Percentiles rank a stretch among this genome's conserved stretches.
Conservation (phyloP, 2,888 invertebrate species). For the Luffia ferchaultella region DNA sequence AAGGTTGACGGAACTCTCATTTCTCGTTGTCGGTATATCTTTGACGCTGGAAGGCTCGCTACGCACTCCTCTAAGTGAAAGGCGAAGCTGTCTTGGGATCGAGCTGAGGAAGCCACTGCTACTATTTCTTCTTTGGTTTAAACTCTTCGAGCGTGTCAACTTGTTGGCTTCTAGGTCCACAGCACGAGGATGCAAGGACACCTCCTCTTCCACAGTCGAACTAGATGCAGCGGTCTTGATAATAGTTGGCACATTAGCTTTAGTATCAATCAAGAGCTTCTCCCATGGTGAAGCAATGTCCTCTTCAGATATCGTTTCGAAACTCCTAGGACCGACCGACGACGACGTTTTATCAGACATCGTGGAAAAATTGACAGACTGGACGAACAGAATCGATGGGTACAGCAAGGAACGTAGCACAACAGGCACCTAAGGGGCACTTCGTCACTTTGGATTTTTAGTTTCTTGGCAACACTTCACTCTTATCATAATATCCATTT, state of each 20-base stretch:
- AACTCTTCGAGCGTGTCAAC: slow-evolving; percentile 54
- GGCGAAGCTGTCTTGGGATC: slow-evolving; percentile 58
- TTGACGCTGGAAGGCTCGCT: slow-evolving; percentile 60
- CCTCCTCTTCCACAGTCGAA: slow-evolving; percentile 45
- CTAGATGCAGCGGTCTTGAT: slow-evolving; percentile 54
- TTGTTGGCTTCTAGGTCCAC: slow-evolving; percentile 44
- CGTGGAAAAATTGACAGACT: slow-evolving; percentile 23
- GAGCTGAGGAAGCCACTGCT: slow-evolving; percentile 60
- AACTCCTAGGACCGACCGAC: slow-evolving; percentile 57
- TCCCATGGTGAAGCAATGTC: slow-evolving; percentile 51
- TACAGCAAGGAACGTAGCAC: slow-evolving; percentile 56
- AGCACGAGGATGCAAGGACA: slow-evolving; percentile 32
- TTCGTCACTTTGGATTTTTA: slow-evolving; percentile 66
- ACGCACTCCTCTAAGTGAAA: slow-evolving; percentile 57
- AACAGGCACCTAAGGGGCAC: slow-evolving; percentile 58
- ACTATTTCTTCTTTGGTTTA: slow-evolving; percentile 55
- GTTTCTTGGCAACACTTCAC: slow-evolving; percentile 67
- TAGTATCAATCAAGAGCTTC: slow-evolving; percentile 52
- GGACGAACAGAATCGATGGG: slow-evolving; percentile 22
- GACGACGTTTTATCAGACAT: slow-evolving; percentile 61
- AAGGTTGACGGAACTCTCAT: slow-evolving; percentile 58
- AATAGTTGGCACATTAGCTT: slow-evolving; percentile 51
- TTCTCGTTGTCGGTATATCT: slow-evolving; percentile 53
- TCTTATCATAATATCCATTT: slow-evolving; percentile 67
- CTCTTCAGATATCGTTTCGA: slow-evolving; percentile 61